A percentile compares a stretch with the other conserved stretches of the same genome.
Evolutionary conservation across 2,797 vertebrate genomes (phyloP).

Genomic region (Alca torda): DNA sequence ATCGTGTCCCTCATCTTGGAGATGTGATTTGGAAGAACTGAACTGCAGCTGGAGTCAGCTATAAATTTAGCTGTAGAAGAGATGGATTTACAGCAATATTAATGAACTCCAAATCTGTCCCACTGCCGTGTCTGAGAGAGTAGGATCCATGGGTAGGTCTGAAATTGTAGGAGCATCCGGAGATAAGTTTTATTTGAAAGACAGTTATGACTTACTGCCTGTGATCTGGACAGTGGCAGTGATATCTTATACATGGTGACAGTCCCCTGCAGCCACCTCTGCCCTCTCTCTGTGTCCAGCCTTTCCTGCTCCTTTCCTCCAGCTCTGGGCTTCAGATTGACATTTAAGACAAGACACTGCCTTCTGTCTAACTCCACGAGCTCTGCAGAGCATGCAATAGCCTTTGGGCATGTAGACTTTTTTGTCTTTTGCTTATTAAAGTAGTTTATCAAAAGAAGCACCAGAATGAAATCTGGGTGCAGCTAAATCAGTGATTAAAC

Average conservation of each 20-base stretch:
- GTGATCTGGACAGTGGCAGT: neutral
- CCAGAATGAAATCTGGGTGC: neutral
- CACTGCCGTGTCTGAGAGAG: rapidly evolving
- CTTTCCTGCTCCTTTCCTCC: neutral
- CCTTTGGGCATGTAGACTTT: neutral
- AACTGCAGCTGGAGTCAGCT: neutral
- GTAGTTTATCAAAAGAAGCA: neutral
- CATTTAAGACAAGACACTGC: neutral
- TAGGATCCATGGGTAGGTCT: neutral
- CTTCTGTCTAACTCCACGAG: neutral
- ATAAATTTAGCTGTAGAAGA: neutral
- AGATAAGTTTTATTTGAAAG: neutral
- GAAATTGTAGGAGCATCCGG: neutral
- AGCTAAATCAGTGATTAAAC: neutral
- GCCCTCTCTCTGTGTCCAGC: neutral
- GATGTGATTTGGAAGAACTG: neutral
- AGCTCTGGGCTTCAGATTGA: neutral
- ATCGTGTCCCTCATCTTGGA: neutral
- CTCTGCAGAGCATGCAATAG: neutral
- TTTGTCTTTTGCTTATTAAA: neutral
- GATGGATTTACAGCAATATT: neutral
- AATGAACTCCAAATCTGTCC: neutral
- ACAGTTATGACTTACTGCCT: neutral
- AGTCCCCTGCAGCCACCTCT: neutral
- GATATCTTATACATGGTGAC: neutral